Evolutionary conservation across 2,888 invertebrate genomes (phyloP), one percentile per base, ranked within the genome.

Genomic region (Axea sp.): DNA sequence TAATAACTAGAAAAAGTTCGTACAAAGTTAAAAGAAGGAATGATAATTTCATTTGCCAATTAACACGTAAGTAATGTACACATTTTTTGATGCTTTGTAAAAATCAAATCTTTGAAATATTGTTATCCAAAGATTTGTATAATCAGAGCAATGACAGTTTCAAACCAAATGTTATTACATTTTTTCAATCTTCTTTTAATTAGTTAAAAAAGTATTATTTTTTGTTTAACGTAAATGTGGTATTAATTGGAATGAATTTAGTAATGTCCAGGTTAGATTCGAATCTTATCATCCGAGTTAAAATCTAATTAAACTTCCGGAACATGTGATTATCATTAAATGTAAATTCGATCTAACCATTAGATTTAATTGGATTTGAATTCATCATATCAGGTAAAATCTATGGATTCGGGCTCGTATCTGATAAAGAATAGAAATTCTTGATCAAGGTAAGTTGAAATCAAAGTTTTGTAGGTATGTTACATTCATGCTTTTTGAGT

Each of bases 241-340:
- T 28, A 31, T 31, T 57, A 24, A 57, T 31, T 57, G 39, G 15
- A 31, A 39, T 57, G 43, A 33, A 57, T 57, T 57, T 9, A 26
- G n/a, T 8, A 28, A 55, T 41, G 17, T 15, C 6, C n/a, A 39
- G 53, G 39, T 43, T 43, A 57, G 43, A 57, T 57, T 33, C 43
- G 12, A 5, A 43, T 11, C 31, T 35, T 59, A 59, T 45, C 43
- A 9, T 9, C 9, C 9, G 22, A 33, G 14, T 45, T 43, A 45
- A 57, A 57, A 45, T 45, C 60, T 37, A 60, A 60, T 60, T 60
- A 47, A 60, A 60, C 47, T 35, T 59, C 24, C 33, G 33, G 43
- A 1, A 26, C n/a, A 26, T 45, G 7, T 59, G 45, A 59, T 59
- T 59, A 59, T 45, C 45, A 35, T 35, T 45, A 59, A 33, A 59